Conservation (phyloP, 2,888 invertebrate species). For the Agrotis segetum region DNA sequence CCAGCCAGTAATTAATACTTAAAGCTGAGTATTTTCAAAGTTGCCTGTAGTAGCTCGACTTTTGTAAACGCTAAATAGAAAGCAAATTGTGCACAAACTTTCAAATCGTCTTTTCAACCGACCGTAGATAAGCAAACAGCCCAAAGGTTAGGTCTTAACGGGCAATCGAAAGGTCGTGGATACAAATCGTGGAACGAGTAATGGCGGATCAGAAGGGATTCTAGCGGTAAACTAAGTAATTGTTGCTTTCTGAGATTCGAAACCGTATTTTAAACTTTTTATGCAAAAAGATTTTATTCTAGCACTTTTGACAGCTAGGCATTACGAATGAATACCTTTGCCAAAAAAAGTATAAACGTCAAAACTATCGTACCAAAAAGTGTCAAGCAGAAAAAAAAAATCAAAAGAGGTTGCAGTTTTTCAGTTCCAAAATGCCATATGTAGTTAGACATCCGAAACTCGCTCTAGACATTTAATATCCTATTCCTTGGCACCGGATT, state of each 20-base stretch:
- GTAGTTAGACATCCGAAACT: slow-evolving; percentile 29
- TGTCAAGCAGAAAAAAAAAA: not conserved
- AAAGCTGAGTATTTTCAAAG: slow-evolving; percentile 1
- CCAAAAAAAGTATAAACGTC: slow-evolving; percentile 22
- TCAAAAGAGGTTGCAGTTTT: not conserved
- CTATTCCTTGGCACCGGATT: slow-evolving; percentile 70
- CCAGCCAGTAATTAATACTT: slow-evolving; percentile 5
- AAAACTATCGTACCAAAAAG: slow-evolving; percentile 25
- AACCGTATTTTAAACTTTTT: slow-evolving; percentile 3
- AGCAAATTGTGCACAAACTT: slow-evolving; percentile 35
- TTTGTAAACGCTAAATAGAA: slow-evolving; percentile 33
- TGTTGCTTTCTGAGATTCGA: not conserved
- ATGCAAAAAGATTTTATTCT: not conserved
- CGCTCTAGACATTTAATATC: slow-evolving; percentile 64
- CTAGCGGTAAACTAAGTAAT: slow-evolving; percentile 27
- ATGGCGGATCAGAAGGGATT: slow-evolving; percentile 24
- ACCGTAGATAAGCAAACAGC: slow-evolving; percentile 29
- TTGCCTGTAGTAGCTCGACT: not conserved
- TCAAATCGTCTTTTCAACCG: slow-evolving; percentile 30
- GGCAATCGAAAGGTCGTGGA: slow-evolving; percentile 49
- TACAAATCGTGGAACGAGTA: slow-evolving; percentile 45
- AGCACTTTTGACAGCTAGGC: slow-evolving; percentile 6
- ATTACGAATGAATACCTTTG: not conserved
- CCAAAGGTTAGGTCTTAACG: slow-evolving; percentile 50
- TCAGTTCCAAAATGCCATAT: slow-evolving; percentile 23